Evolutionary conservation across 2,113 vertebrate genomes (phyloP).

Genomic region (Alligator mississippiensis): DNA sequence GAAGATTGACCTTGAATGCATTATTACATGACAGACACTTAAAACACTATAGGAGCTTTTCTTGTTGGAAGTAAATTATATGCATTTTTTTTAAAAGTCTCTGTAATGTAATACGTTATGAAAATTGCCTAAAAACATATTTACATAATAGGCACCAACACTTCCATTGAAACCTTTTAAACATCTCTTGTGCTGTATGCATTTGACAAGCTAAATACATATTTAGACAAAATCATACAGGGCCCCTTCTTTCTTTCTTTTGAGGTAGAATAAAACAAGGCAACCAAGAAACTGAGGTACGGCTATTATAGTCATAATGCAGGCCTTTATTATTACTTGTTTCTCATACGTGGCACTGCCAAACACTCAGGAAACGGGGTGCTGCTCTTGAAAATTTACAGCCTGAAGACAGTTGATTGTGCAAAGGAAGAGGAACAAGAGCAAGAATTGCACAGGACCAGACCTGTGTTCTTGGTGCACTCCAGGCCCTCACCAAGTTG

Average conservation of each 20-base stretch:
- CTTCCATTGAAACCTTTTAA: slow-evolving; percentile 43
- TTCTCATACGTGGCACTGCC: too few relatives aligned
- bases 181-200: neutral
- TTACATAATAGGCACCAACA: slow-evolving; percentile 43
- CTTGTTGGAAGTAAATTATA: slow-evolving; percentile 35
- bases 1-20: slow-evolving; percentile 27
- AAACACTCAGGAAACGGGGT: too few relatives aligned
- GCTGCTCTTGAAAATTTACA: too few relatives aligned
- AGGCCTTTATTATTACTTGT: too few relatives aligned
- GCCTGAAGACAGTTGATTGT: too few relatives aligned
- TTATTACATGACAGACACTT: slow-evolving; percentile 48
- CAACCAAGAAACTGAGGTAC: slow-evolving; percentile 63
- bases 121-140: slow-evolving; percentile 64
- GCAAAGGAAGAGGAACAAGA: too few relatives aligned
- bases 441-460: too few relatives aligned
- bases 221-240: slow-evolving; percentile 13
- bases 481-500: too few relatives aligned
- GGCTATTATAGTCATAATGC: too few relatives aligned
- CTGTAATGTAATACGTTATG: slow-evolving; percentile 21
- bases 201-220: slow-evolving; percentile 21
- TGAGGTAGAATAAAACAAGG: neutral
- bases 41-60: neutral
- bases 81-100: slow-evolving; percentile 35
- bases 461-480: too few relatives aligned
- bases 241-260: neutral